Evolutionary conservation across 2,888 invertebrate genomes (phyloP), one percentile per base, ranked within the genome.

Genomic region (Eupithecia subfuscata): DNA sequence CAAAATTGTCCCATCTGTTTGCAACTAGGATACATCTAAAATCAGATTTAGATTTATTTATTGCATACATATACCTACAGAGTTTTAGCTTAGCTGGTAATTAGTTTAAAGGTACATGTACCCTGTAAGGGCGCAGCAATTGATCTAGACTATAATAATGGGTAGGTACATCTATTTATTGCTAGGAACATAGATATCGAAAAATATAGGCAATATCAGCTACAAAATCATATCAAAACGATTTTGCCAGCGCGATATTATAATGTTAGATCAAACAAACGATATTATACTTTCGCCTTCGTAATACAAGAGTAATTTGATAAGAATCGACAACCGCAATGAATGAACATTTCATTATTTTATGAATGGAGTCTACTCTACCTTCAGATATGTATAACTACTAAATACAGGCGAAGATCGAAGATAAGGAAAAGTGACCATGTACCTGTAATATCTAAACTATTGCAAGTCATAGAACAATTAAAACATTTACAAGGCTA

Each of bases 391-490:
- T 11, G n/a, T 9, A 4, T 22, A 25, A 56, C 56, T 25, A 25
- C 56, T 22, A 16, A 4, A 7, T 9, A 45, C 52, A 25, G n/a
- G 25, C 45, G 7, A 63, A 64, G 75, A 74, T 73, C 22, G 16
- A 68, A 69, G 71, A 74, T 77, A 70, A 65, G 30, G 22, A 22
- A 25, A 74, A 72, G 37, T 34, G 48, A 72, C 65, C 70, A 18
- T 45, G 65, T 60, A 67, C 16, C 69, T 25, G 60, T 73, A 52
- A 68, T 74, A 74, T 40, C 68, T 22, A 70, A 70, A 74, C 18
- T 73, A 64, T 69, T 73, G 69, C 73, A 77, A 75, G 69, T 74
- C 70, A 74, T 68, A 77, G 43, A 64, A 71, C 69, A 74, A 71
- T 73, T 64, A 60, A 60, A 52, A 75, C 65, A 60, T n/a, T 60